A percentile compares a stretch with the other conserved stretches of the same genome.
Evolutionary conservation across 2,113 vertebrate species (phyloP).

Genomic region (Cnemophilus loriae): DNA sequence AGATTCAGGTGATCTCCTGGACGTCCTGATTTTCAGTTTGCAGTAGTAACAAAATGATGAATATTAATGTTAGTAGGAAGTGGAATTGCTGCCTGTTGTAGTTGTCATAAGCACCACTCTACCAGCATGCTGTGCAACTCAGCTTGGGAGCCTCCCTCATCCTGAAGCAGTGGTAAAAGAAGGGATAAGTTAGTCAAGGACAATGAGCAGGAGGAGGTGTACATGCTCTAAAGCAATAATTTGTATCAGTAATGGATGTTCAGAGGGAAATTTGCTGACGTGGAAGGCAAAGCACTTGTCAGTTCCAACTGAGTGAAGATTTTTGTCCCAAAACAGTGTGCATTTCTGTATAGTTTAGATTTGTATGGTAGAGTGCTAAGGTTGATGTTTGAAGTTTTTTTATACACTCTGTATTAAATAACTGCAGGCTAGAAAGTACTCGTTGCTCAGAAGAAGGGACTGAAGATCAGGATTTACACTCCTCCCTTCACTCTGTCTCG

Average conservation of each 20-base stretch:
- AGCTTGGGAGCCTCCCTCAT: background rate
- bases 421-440: background rate
- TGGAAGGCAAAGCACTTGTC: background rate
- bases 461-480: background rate
- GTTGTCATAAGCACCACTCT: background rate
- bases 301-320: background rate
- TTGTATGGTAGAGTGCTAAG: background rate
- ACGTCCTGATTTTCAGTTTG: background rate
- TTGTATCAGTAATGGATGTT: background rate
- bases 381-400: background rate
- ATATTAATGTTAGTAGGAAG: background rate
- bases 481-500: background rate
- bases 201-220: background rate
- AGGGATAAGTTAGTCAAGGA: background rate
- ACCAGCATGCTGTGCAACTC: background rate
- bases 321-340: background rate
- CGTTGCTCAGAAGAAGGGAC: background rate
- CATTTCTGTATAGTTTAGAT: background rate
- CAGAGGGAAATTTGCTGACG: background rate
- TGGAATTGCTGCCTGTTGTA: background rate
- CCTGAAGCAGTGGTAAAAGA: background rate
- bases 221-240: rapidly evolving
- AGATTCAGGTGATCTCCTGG: background rate
- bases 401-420: background rate
- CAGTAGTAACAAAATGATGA: background rate